A percentile compares a stretch with the other conserved stretches of the same genome.
phyloP scores from a whole-genome alignment of 2,797 vertebrate genomes.

The Petrocephalus sullivani region DNA sequence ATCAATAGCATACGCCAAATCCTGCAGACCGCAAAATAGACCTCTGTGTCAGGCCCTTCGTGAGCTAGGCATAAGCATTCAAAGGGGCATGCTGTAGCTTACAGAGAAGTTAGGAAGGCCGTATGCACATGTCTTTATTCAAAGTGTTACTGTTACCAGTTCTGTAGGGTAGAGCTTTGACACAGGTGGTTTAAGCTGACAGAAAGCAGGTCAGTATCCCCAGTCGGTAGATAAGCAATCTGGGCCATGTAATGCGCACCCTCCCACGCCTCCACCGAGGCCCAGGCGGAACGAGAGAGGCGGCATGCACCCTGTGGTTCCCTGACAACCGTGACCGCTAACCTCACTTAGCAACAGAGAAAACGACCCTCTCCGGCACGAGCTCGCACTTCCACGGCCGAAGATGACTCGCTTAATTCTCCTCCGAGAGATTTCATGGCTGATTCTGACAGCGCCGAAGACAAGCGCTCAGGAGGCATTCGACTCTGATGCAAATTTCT shows the following conservation, averaged over 20 bases:
- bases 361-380: not conserved
- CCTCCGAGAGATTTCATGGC: not conserved
- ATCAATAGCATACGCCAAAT: not conserved
- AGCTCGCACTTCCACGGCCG: not conserved
- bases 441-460: not conserved
- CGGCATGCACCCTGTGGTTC: not conserved
- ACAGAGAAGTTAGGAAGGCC: not conserved
- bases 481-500: not conserved
- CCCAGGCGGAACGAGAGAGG: not conserved
- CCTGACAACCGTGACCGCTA: slow-evolving; percentile 1
- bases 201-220: not conserved
- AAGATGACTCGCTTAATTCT: not conserved
- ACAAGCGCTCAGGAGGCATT: not conserved
- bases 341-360: not conserved
- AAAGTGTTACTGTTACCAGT: not conserved
- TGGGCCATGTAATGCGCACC: not conserved
- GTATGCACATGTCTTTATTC: not conserved
- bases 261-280: not conserved
- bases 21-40: not conserved
- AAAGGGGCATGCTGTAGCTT: not conserved
- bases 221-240: slow-evolving; percentile 2
- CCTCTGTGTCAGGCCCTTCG: not conserved
- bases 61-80: not conserved
- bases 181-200: slow-evolving; percentile 1
- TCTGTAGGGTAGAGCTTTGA: not conserved